These are phyloP conservation scores for Rachycentron canadum DNA, from an alignment of 2,797 vertebrate genomes.

Conservation along the genomic window DNA sequence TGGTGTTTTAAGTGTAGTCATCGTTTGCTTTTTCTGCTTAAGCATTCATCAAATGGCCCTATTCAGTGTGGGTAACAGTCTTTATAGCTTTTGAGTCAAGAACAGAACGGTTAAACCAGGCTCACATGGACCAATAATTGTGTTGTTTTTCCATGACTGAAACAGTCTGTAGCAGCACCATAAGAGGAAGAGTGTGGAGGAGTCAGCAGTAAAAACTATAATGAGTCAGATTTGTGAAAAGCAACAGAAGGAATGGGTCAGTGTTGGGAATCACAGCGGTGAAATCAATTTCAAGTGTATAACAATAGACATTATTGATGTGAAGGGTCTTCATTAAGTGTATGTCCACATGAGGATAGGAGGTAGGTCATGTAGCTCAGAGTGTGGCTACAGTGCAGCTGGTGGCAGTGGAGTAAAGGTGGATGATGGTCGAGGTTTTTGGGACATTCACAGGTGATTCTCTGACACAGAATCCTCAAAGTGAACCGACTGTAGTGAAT, in stretches of 20 bases:
- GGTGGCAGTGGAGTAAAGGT: neutral
- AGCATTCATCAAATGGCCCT: conserved; percentile 43
- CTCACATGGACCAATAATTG: conserved; percentile 13
- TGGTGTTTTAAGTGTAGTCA: conserved; percentile 40
- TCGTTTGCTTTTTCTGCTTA: conserved; percentile 44
- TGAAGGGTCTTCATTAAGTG: neutral
- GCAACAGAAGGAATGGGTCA: neutral
- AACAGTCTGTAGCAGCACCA: conserved; percentile 2
- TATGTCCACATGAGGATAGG: neutral
- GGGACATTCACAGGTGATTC: neutral
- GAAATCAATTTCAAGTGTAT: neutral
- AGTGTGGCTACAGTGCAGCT: neutral
- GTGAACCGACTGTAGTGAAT: neutral
- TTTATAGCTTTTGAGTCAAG: conserved; percentile 29
- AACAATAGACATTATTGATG: neutral
- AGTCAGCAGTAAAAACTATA: conserved; percentile 2
- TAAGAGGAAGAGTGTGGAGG: neutral
- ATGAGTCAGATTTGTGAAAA: conserved; percentile 4
- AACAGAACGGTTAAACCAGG: conserved; percentile 4
- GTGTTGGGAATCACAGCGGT: neutral
- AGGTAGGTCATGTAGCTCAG: neutral
- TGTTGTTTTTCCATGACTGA: conserved; percentile 29
- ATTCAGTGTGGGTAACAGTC: conserved; percentile 20
- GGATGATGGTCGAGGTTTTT: neutral
- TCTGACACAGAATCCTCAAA: neutral